phyloP scores from a whole-genome alignment of 2,113 vertebrate genomes.

The Ornithorhynchus anatinus region DNA sequence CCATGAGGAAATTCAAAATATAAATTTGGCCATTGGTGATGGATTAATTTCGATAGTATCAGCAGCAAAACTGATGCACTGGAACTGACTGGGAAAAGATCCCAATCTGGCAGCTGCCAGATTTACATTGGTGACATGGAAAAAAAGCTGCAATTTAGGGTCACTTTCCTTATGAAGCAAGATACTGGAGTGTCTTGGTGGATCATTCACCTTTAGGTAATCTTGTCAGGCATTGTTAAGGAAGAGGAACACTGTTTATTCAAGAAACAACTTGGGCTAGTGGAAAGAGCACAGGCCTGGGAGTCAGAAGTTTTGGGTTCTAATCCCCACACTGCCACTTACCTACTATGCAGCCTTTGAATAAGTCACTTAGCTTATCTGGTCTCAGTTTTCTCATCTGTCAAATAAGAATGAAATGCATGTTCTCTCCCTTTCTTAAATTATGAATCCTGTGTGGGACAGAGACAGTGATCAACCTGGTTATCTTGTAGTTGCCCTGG shows the following conservation, averaged over 20 bases:
- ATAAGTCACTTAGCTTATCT: no score
- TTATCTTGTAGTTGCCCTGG: no score
- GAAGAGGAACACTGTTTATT: background rate
- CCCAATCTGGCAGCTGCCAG: background rate
- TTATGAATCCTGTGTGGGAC: background rate
- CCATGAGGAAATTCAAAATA: background rate
- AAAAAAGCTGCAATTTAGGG: background rate
- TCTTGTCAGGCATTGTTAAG: background rate
- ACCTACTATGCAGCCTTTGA: no score
- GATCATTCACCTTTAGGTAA: background rate
- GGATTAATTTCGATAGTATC: background rate
- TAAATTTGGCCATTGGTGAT: background rate
- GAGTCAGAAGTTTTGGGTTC: no score
- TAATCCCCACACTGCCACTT: no score
- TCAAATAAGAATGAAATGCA: background rate
- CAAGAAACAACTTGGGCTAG: background rate
- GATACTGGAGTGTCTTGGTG: background rate
- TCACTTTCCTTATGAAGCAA: background rate
- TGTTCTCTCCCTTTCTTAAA: background rate
- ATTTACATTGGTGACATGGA: slow-evolving; percentile 4
- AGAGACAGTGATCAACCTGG: no score
- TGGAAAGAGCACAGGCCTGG: no score
- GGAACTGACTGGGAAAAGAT: background rate
- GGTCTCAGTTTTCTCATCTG: no score
- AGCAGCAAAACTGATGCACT: background rate